Conservation (phyloP, 2,888 invertebrate genomes). For the Colostygia pectinataria region DNA sequence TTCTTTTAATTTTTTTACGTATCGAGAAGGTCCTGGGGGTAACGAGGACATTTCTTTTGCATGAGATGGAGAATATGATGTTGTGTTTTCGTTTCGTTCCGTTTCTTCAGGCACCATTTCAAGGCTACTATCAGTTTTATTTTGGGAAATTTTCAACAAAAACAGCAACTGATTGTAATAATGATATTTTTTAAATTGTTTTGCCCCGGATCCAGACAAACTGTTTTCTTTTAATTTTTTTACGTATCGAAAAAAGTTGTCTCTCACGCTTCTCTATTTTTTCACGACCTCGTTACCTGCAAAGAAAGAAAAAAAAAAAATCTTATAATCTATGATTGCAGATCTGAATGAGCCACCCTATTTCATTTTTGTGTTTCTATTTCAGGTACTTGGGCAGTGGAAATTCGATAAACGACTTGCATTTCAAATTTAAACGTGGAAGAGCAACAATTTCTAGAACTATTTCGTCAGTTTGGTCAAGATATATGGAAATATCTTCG, state of each 20-base stretch:
- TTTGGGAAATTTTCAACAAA: constrained; percentile 22
- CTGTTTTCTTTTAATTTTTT: constrained; percentile 28
- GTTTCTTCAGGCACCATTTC: constrained; percentile 31
- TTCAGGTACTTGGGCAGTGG: constrained; percentile 37
- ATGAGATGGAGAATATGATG: constrained; percentile 17
- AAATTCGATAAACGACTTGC: constrained; percentile 37
- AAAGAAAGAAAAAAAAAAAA: constrained; percentile 28
- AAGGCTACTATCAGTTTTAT: constrained; percentile 36
- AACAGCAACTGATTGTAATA: constrained; percentile 13
- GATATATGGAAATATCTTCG: constrained; percentile 19
- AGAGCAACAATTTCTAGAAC: constrained; percentile 27
- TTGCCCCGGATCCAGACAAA: constrained; percentile 22
- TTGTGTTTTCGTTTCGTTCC: constrained; percentile 33
- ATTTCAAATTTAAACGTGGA: constrained; percentile 36
- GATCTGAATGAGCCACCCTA: background rate
- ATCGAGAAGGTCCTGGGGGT: constrained; percentile 26
- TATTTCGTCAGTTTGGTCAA: constrained; percentile 24
- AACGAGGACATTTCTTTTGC: constrained; percentile 32
- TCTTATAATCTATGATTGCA: no score
- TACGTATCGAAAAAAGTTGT: constrained; percentile 31
- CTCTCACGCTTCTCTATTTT: constrained; percentile 39
- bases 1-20: constrained; percentile 28
- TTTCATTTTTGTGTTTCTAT: constrained; percentile 23
- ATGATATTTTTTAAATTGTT: background rate
- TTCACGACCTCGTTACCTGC: constrained; percentile 37